phyloP scores from a whole-genome alignment of 2,888 invertebrate genomes.

The Oscheius myriophilus region DNA sequence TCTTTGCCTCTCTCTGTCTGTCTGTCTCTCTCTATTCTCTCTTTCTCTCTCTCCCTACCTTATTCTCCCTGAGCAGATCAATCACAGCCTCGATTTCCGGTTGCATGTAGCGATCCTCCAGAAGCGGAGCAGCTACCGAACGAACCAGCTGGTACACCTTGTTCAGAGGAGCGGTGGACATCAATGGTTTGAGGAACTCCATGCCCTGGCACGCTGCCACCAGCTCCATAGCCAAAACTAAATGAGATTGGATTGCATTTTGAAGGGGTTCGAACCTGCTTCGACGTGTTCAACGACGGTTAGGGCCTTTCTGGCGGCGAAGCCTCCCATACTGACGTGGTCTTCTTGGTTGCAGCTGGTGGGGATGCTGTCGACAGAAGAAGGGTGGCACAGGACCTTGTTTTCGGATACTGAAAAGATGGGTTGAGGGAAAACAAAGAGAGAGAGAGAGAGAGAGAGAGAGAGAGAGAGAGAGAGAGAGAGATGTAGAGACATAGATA shows the following conservation, averaged over 20 bases:
- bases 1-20: not conserved
- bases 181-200: constrained; percentile 78
- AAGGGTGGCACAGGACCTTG: constrained; percentile 79
- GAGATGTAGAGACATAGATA: too few species aligned
- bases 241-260: constrained; percentile 22
- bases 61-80: constrained; percentile 73
- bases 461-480: too few species aligned
- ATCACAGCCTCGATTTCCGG: constrained; percentile 78
- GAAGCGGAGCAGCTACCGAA: constrained; percentile 75
- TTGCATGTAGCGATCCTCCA: constrained; percentile 78
- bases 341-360: constrained; percentile 77
- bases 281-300: constrained; percentile 75
- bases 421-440: too few species aligned
- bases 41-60: constrained; percentile 61
- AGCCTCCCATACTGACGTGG: constrained; percentile 81
- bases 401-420: constrained; percentile 77
- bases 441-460: too few species aligned
- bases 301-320: constrained; percentile 78
- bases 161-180: constrained; percentile 78
- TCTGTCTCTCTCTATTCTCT: too few species aligned
- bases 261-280: constrained; percentile 69
- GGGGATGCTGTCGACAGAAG: constrained; percentile 78
- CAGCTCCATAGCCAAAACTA: constrained; percentile 79
- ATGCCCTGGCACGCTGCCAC: constrained; percentile 79
- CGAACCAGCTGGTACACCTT: constrained; percentile 78